Conservation (phyloP, 1,140 invertebrate species). For the Brachionus angularis region DNA sequence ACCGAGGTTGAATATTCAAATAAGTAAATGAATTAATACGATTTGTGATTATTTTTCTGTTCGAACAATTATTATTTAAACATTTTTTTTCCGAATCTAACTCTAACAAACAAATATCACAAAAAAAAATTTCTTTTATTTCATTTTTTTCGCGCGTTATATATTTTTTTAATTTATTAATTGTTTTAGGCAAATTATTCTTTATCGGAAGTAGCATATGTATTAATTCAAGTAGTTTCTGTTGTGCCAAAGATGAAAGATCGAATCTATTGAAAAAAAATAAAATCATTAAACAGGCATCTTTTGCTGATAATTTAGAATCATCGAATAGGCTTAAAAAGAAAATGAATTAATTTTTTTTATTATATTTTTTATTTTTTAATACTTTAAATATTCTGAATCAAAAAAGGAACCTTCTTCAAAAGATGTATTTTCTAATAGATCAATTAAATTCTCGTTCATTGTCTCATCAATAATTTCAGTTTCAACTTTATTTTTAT, state of each 20-base stretch:
- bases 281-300: background rate
- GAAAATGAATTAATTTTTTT: too few relatives aligned
- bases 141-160: background rate
- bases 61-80: background rate
- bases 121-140: background rate
- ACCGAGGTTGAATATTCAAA: background rate
- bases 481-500: too few relatives aligned
- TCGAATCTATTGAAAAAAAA: background rate
- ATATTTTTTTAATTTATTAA: slow-evolving; percentile 5
- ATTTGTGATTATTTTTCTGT: background rate
- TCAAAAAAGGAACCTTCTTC: too few relatives aligned
- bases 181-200: slow-evolving; percentile 15
- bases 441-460: too few relatives aligned
- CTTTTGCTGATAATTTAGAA: too few relatives aligned
- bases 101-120: background rate
- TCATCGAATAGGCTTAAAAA: too few relatives aligned
- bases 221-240: background rate
- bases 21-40: background rate
- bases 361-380: too few relatives aligned
- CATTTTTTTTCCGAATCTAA: background rate
- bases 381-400: too few relatives aligned
- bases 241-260: background rate
- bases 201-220: background rate
- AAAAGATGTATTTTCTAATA: too few relatives aligned
- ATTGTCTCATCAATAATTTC: too few relatives aligned